Conservation (phyloP, 2,888 invertebrate genomes). For the Hirtodrosophila alboralis region DNA sequence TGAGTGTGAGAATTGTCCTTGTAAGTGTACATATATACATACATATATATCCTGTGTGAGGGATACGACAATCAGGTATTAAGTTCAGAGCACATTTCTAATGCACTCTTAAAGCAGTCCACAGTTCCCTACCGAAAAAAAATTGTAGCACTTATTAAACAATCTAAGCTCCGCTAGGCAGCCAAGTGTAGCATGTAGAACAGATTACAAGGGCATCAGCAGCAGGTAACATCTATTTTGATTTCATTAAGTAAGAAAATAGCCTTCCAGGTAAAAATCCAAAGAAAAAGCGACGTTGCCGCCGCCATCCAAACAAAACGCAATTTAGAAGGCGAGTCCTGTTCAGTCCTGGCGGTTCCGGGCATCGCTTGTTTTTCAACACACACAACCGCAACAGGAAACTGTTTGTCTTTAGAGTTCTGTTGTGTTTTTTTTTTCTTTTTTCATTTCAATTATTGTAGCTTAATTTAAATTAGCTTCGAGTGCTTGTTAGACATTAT, state of each 20-base stretch:
- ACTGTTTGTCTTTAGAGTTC: constrained; percentile 20
- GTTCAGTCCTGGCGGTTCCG: too few species aligned
- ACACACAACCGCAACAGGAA: constrained; percentile 32
- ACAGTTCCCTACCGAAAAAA: too few species aligned
- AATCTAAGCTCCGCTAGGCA: background rate
- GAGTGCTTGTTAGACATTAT: constrained; percentile 69
- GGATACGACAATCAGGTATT: constrained; percentile 11
- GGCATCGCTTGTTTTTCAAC: constrained; percentile 17
- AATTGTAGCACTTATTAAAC: too few species aligned
- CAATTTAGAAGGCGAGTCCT: too few species aligned
- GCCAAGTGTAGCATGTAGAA: constrained; percentile 8
- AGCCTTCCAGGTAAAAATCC: constrained; percentile 51
- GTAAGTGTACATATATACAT: constrained; percentile 2
- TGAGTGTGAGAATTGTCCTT: constrained; percentile 5
- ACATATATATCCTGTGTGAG: background rate
- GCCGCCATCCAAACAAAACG: too few species aligned
- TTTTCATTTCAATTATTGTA: constrained; percentile 63
- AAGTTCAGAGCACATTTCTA: constrained; percentile 13
- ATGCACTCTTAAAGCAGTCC: constrained; percentile 38
- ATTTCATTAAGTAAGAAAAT: constrained; percentile 77
- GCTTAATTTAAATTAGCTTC: constrained; percentile 77
- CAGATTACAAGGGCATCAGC: constrained; percentile 33
- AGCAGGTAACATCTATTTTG: constrained; percentile 68
- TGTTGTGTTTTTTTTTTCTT: constrained; percentile 7
- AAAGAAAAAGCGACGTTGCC: constrained; percentile 7